These are phyloP conservation scores for Euwallacea similis DNA, from an alignment of 1,140 invertebrate species.

Conservation along the genomic window DNA sequence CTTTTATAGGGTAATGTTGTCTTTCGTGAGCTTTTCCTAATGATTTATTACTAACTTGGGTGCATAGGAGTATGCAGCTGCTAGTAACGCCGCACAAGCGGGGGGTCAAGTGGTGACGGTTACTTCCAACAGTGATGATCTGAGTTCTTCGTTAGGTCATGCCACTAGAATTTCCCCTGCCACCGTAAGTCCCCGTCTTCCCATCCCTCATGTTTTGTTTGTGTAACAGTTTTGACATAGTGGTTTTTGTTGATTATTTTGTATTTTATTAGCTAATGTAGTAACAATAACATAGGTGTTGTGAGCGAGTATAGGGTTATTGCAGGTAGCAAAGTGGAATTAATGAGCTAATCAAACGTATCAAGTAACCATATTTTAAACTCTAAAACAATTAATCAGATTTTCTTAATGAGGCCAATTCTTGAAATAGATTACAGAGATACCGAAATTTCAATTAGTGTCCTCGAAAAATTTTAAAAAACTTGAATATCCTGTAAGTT, in stretches of 20 bases:
- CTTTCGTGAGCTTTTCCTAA: not conserved
- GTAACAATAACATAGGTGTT: no score
- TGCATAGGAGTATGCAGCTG: slow-evolving; percentile 68
- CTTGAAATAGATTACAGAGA: no score
- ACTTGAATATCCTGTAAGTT: no score
- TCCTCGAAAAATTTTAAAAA: no score
- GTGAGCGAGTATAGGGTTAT: no score
- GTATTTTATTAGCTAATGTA: no score
- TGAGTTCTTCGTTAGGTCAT: slow-evolving; percentile 71
- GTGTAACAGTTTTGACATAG: slow-evolving; percentile 33
- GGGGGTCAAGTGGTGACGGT: slow-evolving; percentile 57
- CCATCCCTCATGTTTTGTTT: slow-evolving; percentile 48
- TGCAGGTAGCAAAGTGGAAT: no score
- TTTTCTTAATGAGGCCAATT: no score
- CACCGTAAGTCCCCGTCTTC: slow-evolving; percentile 70
- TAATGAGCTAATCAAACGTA: no score
- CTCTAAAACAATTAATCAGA: no score
- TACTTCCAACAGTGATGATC: slow-evolving; percentile 54
- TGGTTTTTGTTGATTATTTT: slow-evolving; percentile 13
- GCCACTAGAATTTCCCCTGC: slow-evolving; percentile 85
- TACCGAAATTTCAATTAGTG: no score
- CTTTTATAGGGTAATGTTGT: not conserved
- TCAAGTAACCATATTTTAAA: no score
- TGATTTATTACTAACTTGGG: slow-evolving; percentile 34
- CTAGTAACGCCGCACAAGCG: slow-evolving; percentile 62